Evolutionary conservation across 2,888 invertebrate species (phyloP), one percentile per base, ranked within the genome.

Genomic region (Ochropleura plecta): DNA sequence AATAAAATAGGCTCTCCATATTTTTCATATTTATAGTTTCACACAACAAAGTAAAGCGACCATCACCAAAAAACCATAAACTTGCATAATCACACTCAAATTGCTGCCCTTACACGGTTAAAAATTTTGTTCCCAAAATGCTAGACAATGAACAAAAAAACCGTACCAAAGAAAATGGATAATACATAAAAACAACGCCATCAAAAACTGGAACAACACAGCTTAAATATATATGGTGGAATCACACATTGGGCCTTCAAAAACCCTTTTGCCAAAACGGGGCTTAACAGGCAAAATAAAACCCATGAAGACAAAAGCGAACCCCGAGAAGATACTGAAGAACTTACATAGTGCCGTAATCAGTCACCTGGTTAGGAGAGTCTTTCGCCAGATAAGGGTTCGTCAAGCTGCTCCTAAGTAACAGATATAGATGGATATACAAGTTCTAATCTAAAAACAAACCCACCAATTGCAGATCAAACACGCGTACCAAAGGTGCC

Each of bases 271-370:
- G 14, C 55, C 40, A 72, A 18, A 42, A 53, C 10, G 49, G 18
- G 49, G 5, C 51, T 20, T 16, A 53, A 66, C 51, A n/a, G 20
- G 7, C 10, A 44, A n/a, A 53, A 44, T 49, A n/a, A 53, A 44
- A 68, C 40, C 63, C 30, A 76, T 76, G 65, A 14, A 68, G 53
- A 78, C 76, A 84, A 68, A 74, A 82, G 63, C 73, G 16, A 44
- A 48, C 64, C 71, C 81, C 83, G 66, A 57, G 42, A 60, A 79
- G 60, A 51, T n/a, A 65, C 5, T 70, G 8, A 70, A 60, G 69
- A 76, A 91, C 91, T 91, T 90, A 91, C 90, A 79, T 89, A 81
- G 90, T 79, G 74, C 88, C 89, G 72, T 91, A 90, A 67, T 77
- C 14, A 68, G 81, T 70, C 74, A 85, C 70, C 40, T 76, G 74